Evolutionary conservation across 2,113 vertebrate genomes (phyloP).

Genomic region (Camelus dromedarius): DNA sequence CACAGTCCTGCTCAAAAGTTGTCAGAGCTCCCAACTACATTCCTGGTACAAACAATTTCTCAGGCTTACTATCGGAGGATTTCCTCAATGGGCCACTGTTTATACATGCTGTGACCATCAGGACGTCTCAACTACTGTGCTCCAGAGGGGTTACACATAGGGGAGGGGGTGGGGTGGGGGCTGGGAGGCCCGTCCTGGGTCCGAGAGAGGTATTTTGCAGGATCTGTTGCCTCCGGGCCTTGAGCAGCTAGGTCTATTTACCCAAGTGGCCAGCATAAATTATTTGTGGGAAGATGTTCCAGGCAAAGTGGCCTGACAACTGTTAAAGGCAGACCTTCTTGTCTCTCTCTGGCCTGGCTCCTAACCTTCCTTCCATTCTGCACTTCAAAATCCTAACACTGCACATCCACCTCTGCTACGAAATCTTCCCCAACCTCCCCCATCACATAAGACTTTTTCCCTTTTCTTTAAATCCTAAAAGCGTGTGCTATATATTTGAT

Average conservation of each 20-base stretch:
- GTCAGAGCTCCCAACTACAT: background rate
- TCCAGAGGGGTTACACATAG: background rate
- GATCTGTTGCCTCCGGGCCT: background rate
- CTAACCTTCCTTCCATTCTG: conserved; percentile 5
- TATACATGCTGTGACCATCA: background rate
- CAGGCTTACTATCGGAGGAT: background rate
- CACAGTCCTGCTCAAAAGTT: background rate
- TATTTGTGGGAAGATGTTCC: conserved; percentile 12
- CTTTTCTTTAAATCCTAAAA: background rate
- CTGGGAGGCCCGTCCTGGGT: accelerated
- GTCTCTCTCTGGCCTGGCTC: background rate
- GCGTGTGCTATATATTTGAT: background rate
- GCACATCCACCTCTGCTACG: background rate
- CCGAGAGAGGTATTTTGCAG: background rate
- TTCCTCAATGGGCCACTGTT: background rate
- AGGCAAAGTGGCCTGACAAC: conserved; percentile 22
- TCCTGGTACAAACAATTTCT: background rate
- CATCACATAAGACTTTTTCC: background rate
- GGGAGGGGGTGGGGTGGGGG: accelerated
- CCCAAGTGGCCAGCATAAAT: conserved; percentile 47
- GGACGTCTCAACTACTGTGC: background rate
- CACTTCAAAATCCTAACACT: conserved; percentile 40
- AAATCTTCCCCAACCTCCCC: background rate
- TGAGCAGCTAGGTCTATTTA: conserved; percentile 57
- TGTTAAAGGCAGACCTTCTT: background rate